phyloP scores from a whole-genome alignment of 1,140 invertebrate genomes.

The Conus betulinus region DNA sequence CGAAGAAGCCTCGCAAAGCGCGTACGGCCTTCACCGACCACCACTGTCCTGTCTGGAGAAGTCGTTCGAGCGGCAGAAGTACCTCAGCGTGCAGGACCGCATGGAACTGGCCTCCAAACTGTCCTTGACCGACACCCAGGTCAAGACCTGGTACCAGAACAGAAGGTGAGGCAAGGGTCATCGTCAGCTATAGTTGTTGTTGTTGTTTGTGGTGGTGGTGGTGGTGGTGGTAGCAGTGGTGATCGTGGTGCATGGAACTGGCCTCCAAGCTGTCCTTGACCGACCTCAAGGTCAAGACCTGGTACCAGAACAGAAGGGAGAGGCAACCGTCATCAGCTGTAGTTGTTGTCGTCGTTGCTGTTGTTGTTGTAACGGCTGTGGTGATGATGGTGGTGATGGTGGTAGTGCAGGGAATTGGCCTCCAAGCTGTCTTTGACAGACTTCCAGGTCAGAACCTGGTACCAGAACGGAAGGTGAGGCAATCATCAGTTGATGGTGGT shows the following conservation, averaged over 20 bases:
- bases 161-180: constrained; percentile 84
- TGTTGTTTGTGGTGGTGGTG: neutral
- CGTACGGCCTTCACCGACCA: constrained; percentile 99
- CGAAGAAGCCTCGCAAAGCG: constrained; percentile 97
- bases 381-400: neutral
- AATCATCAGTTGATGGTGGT: too few species aligned
- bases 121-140: constrained; percentile 97
- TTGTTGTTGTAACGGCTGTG: neutral
- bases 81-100: constrained; percentile 97
- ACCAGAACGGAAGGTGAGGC: constrained; percentile 1
- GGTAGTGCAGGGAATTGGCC: constrained; percentile 90
- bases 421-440: constrained; percentile 94
- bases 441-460: constrained; percentile 90
- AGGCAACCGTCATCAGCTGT: neutral
- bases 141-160: constrained; percentile 99
- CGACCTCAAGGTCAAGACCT: constrained; percentile 85
- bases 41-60: constrained; percentile 97
- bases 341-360: neutral
- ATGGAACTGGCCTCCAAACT: constrained; percentile 98
- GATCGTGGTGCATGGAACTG: neutral
- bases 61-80: constrained; percentile 98
- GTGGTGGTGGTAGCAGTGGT: neutral
- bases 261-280: constrained; percentile 89
- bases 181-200: neutral
- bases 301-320: constrained; percentile 64